phyloP scores from a whole-genome alignment of 92 coral and sea anemone species.

The Porites evermanni region DNA sequence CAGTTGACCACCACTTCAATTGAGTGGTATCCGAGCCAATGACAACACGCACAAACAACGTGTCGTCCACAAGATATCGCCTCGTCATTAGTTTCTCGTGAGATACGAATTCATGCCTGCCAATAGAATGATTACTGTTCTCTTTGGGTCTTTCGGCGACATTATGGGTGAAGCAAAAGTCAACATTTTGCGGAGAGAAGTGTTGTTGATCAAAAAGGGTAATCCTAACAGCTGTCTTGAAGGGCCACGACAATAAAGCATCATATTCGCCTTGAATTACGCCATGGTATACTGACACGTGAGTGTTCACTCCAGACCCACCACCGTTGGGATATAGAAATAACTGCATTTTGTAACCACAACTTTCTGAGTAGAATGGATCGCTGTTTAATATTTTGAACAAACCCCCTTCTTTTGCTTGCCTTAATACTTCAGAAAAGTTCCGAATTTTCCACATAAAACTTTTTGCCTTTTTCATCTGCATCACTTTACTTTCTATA shows the following conservation, averaged over 20 bases:
- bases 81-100: constrained; percentile 32
- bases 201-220: constrained; percentile 54
- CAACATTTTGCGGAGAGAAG: constrained; percentile 9
- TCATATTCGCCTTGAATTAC: constrained; percentile 63
- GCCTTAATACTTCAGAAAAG: neutral
- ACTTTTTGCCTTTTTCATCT: constrained; percentile 25
- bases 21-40: neutral
- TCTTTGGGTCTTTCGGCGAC: constrained; percentile 9
- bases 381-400: neutral
- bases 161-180: neutral
- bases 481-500: constrained; percentile 12
- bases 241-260: constrained; percentile 61
- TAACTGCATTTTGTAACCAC: constrained; percentile 49
- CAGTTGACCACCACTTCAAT: neutral
- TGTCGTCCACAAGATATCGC: constrained; percentile 49
- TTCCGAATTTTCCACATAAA: constrained; percentile 53
- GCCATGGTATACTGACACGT: constrained; percentile 40
- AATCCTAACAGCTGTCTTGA: constrained; percentile 34
- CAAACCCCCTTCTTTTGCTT: constrained; percentile 11
- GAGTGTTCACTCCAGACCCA: neutral
- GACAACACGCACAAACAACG: constrained; percentile 38
- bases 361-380: constrained; percentile 46
- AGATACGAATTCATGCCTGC: neutral
- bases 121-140: neutral
- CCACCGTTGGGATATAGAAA: constrained; percentile 23